Evolutionary conservation across 2,888 invertebrate genomes (phyloP), one percentile per base, ranked within the genome.

Genomic region (Therioaphis trifolii): DNA sequence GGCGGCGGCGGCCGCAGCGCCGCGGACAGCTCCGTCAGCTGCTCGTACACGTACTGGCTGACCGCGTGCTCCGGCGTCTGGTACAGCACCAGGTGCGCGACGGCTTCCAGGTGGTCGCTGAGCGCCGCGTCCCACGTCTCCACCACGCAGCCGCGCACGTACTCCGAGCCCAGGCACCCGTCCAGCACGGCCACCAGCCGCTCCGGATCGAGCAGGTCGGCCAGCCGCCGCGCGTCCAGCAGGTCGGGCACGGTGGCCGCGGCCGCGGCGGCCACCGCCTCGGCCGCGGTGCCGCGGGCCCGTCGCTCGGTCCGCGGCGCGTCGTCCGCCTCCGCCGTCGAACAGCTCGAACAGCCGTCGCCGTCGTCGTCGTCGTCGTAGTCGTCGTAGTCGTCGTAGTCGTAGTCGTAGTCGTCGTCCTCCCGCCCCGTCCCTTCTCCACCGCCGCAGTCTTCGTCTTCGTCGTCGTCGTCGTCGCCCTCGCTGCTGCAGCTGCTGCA

Each of bases 51-150:
- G 11, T 61, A 2, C 12, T 80, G 80, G 29, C 80, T 49, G 71
- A 80, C 72, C 5, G 46, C 29, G 72, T 72, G 61, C 35, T 80
- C 80, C 12, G 80, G 29, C 11, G 80, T 61, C 49, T 72, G 80
- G 72, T 80, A 80, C 46, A 80, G 61, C 14, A 80, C 80, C 7
- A 80, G 72, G 21, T 80, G 80, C 15, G 80, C 80, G 61, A 80
- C 49, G 21, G 80, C 71, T 1, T 80, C 80, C 71, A 80, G 21
- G 49, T 80, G 80, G 7, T 80, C 80, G 46, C 80, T 80, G 72
- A 80, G 72, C 61, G n/a, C 80, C 29, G 46, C 21, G 80, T 80
- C 80, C 80, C 80, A 80, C 69, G 80, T 80, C 35, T 80, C 80
- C 2, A 80, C 72, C 35, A 80, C 72, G 61, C 80, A 80, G 9